These are phyloP conservation scores for Carassius gibelio DNA, from an alignment of 2,113 vertebrate genomes.

Conservation along the genomic window DNA sequence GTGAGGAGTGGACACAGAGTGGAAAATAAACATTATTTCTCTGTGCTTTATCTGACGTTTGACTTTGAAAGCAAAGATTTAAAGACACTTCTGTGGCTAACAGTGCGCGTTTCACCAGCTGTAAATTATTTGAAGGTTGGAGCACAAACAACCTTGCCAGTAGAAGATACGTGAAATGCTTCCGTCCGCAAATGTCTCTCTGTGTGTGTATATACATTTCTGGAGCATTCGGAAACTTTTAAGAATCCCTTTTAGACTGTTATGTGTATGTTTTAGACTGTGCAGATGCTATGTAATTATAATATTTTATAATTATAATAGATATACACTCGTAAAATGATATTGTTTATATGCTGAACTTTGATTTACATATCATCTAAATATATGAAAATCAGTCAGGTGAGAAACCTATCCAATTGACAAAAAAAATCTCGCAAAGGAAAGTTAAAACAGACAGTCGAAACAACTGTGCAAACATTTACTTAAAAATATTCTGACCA, in stretches of 20 bases:
- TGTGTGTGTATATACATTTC: slow-evolving; percentile 22
- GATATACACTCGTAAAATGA: too few relatives aligned
- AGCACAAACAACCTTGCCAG: slow-evolving; percentile 71
- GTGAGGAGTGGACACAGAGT: slow-evolving; percentile 72
- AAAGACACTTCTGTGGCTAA: slow-evolving; percentile 76
- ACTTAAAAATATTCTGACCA: slow-evolving; percentile 60
- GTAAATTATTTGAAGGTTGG: slow-evolving; percentile 80
- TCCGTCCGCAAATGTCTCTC: slow-evolving; percentile 52
- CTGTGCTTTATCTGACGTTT: slow-evolving; percentile 77
- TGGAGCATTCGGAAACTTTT: not conserved
- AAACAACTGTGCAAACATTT: slow-evolving; percentile 64
- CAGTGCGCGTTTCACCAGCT: slow-evolving; percentile 71
- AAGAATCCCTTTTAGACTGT: not conserved
- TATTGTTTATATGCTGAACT: not conserved
- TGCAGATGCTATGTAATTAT: not conserved
- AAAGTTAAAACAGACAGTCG: slow-evolving; percentile 48
- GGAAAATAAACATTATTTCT: slow-evolving; percentile 84
- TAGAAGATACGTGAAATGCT: slow-evolving; percentile 65
- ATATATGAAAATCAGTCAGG: not conserved
- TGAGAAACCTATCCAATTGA: not conserved
- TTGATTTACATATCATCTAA: not conserved
- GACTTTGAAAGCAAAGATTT: slow-evolving; percentile 81
- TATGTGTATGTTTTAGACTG: not conserved
- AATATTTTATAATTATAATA: not conserved
- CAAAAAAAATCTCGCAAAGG: slow-evolving; percentile 24